Conservation (phyloP, 37 sponge, comb jelly and placozoan species). For the Geodia barretti region DNA sequence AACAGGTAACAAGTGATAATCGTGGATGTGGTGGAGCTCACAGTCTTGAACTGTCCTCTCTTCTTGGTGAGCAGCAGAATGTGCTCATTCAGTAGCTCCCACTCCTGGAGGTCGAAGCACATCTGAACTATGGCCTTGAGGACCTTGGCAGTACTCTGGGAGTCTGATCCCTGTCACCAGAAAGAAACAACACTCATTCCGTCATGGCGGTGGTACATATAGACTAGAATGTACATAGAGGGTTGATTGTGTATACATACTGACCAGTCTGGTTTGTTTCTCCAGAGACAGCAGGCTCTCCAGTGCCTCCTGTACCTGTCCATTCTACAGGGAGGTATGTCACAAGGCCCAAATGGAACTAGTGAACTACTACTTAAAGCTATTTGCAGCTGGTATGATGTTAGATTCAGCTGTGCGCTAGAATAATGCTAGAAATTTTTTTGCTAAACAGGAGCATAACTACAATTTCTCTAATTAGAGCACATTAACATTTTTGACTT, state of each 20-base stretch:
- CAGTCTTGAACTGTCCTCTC: constrained; percentile 87
- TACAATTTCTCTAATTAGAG: neutral
- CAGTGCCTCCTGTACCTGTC: constrained; percentile 84
- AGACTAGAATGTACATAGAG: neutral
- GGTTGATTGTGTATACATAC: too few relatives aligned
- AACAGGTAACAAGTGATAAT: neutral
- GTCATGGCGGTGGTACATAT: neutral
- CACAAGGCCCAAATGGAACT: constrained; percentile 5
- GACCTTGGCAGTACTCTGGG: constrained; percentile 75
- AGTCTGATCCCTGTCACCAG: constrained; percentile 78
- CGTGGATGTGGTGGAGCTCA: constrained; percentile 9
- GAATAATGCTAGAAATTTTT: too few relatives aligned
- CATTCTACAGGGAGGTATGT: constrained; percentile 39
- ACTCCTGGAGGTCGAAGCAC: constrained; percentile 85
- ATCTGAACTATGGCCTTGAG: constrained; percentile 87
- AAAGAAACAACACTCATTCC: neutral
- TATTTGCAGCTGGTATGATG: neutral
- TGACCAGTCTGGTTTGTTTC: constrained; percentile 88
- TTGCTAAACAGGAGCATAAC: too few relatives aligned
- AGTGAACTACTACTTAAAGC: neutral
- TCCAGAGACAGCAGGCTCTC: constrained; percentile 88
- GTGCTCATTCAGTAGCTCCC: constrained; percentile 92
- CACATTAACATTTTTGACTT: neutral
- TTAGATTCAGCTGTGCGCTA: too few relatives aligned
- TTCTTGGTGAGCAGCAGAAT: constrained; percentile 85